These are phyloP conservation scores for Agonopterix heracliana DNA, from an alignment of 2,888 invertebrate genomes.

Conservation along the genomic window DNA sequence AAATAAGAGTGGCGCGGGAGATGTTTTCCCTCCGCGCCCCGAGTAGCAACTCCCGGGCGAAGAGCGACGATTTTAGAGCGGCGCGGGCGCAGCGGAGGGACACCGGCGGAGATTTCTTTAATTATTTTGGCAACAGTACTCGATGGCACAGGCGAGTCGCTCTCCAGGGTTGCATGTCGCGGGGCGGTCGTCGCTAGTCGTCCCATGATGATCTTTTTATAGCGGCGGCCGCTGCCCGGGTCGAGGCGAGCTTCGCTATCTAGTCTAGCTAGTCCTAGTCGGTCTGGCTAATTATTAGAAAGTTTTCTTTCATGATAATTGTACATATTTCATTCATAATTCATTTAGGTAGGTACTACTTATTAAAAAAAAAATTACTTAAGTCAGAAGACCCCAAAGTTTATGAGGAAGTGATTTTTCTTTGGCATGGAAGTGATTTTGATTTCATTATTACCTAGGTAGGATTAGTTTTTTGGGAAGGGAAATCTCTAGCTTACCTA, in stretches of 20 bases:
- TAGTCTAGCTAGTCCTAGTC: background rate
- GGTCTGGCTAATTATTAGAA: no score
- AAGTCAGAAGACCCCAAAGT: no score
- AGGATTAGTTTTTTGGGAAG: no score
- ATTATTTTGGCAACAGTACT: conserved; percentile 86
- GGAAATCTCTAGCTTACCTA: no score
- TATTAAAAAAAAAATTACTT: no score
- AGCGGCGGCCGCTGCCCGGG: conserved; percentile 70
- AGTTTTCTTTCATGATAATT: background rate
- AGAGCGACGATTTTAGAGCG: conserved; percentile 77
- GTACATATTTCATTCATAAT: no score
- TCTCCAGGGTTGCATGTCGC: conserved; percentile 76
- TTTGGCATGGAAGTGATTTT: no score
- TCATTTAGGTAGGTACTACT: no score
- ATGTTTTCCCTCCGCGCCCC: conserved; percentile 76
- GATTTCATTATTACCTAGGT: no score
- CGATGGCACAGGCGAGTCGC: conserved; percentile 73
- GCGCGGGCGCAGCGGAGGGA: conserved; percentile 79
- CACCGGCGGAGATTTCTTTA: conserved; percentile 81
- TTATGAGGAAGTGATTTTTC: no score
- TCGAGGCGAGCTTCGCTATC: conserved; percentile 40
- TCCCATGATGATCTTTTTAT: conserved; percentile 75
- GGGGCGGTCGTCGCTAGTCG: conserved; percentile 59
- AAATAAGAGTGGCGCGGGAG: conserved; percentile 76
- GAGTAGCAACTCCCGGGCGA: conserved; percentile 75